Percentiles rank a stretch among this genome's conserved stretches.
Evolutionary conservation across 2,113 vertebrate species (phyloP).

Genomic region (Centropus bengalensis): DNA sequence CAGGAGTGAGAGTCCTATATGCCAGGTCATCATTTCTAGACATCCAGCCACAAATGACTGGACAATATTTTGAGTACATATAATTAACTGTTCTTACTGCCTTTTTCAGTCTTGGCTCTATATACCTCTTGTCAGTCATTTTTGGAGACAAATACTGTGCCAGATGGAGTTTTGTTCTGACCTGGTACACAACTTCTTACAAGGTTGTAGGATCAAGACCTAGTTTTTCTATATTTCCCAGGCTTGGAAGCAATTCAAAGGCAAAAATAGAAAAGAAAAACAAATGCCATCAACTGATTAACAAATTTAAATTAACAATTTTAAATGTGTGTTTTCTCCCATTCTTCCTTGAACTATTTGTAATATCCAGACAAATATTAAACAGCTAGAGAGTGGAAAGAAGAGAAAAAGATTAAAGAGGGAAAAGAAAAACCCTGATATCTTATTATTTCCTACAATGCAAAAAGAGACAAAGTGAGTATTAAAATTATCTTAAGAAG

Average conservation of each 20-base stretch:
- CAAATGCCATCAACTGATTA: not conserved
- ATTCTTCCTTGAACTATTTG: not conserved
- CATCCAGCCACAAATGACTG: not conserved
- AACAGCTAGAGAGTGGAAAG: not conserved
- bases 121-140: not conserved
- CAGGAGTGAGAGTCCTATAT: not conserved
- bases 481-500: not conserved
- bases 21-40: not conserved
- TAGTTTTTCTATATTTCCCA: not conserved
- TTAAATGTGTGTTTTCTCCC: not conserved
- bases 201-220: not conserved
- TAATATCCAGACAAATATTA: not conserved
- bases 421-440: not conserved
- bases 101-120: not conserved
- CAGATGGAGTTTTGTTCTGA: not conserved
- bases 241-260: not conserved
- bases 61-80: not conserved
- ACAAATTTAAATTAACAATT: not conserved
- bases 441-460: not conserved
- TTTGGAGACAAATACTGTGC: not conserved
- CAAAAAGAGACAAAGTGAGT: not conserved
- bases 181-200: not conserved
- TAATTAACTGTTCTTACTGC: not conserved
- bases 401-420: not conserved
- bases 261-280: not conserved